These are phyloP conservation scores for Neria commutata DNA, from an alignment of 2,888 invertebrate species.

Conservation along the genomic window DNA sequence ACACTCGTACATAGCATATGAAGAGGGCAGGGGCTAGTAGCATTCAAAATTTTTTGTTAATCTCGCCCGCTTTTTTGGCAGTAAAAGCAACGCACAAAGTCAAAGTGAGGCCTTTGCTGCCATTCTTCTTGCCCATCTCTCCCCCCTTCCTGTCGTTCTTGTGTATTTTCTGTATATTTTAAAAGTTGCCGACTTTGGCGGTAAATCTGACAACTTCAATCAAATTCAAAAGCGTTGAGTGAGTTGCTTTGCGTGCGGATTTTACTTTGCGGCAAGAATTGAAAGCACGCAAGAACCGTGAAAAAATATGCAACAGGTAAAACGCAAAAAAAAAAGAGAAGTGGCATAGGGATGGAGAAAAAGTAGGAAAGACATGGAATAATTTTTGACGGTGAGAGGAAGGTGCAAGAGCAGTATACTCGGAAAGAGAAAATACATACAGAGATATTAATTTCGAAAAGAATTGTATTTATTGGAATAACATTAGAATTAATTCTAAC, in stretches of 20 bases:
- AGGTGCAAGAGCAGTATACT: too few species aligned
- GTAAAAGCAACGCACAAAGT: too few species aligned
- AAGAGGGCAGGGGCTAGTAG: background rate
- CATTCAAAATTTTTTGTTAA: background rate
- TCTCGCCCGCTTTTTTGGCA: constrained; percentile 1
- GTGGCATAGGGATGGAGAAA: too few species aligned
- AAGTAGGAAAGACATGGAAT: too few species aligned
- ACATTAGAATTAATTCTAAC: too few species aligned
- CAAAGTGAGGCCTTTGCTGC: background rate
- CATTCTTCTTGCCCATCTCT: background rate
- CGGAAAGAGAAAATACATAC: too few species aligned
- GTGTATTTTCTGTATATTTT: constrained; percentile 10
- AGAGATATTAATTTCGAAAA: too few species aligned
- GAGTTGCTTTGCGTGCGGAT: too few species aligned
- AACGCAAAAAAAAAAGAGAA: background rate
- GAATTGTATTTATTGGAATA: too few species aligned
- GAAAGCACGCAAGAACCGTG: background rate
- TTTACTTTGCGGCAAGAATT: background rate
- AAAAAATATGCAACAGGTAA: background rate
- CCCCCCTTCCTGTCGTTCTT: background rate
- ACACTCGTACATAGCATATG: too few species aligned
- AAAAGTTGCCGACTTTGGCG: constrained; percentile 31
- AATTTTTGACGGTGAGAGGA: too few species aligned
- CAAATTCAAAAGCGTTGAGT: constrained; percentile 31
- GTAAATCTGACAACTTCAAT: constrained; percentile 40